A percentile compares a stretch with the other conserved stretches of the same genome.
These are phyloP conservation scores for Eristalis tenax DNA, from an alignment of 2,888 invertebrate species.

Conservation along the genomic window DNA sequence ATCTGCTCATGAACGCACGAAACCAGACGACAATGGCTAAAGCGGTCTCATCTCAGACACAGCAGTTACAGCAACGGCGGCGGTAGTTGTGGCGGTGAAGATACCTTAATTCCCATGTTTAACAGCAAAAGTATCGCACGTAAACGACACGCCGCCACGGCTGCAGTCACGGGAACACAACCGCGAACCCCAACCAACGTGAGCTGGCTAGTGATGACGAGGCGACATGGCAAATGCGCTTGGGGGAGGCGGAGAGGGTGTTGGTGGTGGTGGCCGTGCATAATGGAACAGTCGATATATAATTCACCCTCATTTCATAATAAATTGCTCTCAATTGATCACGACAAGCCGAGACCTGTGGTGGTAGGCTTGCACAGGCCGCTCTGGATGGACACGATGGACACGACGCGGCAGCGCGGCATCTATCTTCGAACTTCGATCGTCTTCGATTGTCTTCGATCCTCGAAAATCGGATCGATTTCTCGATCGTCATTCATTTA, in stretches of 20 bases:
- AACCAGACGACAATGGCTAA: conserved; percentile 57
- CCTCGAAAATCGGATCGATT: conserved; percentile 16
- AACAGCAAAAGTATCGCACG: conserved; percentile 69
- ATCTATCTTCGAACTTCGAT: background rate
- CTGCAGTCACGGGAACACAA: conserved; percentile 21
- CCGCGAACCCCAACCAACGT: conserved; percentile 33
- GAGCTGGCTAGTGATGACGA: conserved; percentile 18
- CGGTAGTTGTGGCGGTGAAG: background rate
- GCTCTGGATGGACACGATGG: conserved; percentile 2
- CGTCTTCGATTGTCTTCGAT: conserved; percentile 9
- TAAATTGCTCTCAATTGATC: conserved; percentile 82
- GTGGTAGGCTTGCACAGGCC: background rate
- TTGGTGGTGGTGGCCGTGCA: conserved; percentile 43
- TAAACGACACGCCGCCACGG: conserved; percentile 60
- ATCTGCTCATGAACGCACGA: conserved; percentile 58
- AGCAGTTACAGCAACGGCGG: conserved; percentile 1
- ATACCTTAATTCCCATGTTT: conserved; percentile 71
- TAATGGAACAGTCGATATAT: conserved; percentile 75
- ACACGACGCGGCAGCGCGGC: conserved; percentile 14
- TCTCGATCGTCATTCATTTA: conserved; percentile 1
- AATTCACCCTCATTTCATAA: conserved; percentile 82
- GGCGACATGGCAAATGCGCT: background rate
- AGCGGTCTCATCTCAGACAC: conserved; percentile 1
- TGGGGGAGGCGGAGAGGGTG: background rate
- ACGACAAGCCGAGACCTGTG: conserved; percentile 74